Percentiles rank a stretch among this genome's conserved stretches.
Evolutionary conservation across 1,140 invertebrate species (phyloP).

Genomic region (Leptinotarsa texana): DNA sequence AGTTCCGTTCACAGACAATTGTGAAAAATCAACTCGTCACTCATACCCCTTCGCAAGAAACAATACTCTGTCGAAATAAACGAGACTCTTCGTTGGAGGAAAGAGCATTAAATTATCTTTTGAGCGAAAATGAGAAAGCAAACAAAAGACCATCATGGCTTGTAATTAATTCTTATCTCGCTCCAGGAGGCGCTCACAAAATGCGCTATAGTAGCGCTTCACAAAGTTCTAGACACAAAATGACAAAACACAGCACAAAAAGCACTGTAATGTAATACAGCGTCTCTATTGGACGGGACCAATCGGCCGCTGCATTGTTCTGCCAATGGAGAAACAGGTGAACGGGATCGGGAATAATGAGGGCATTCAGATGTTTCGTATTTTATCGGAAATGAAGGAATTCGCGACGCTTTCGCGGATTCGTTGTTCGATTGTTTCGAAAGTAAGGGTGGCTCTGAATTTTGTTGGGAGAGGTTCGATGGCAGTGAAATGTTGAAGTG

Average conservation of each 20-base stretch:
- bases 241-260: constrained; percentile 54
- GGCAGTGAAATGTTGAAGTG: no score
- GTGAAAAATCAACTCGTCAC: no score
- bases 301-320: constrained; percentile 51
- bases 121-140: constrained; percentile 44
- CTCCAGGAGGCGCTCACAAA: constrained; percentile 50
- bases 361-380: constrained; percentile 13
- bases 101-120: constrained; percentile 32
- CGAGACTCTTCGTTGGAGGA: not conserved
- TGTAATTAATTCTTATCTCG: constrained; percentile 55
- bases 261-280: constrained; percentile 51
- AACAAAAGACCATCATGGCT: constrained; percentile 51
- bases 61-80: not conserved
- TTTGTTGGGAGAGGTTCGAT: no score
- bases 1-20: no score
- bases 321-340: constrained; percentile 50
- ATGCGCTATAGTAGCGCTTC: constrained; percentile 46
- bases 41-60: not conserved
- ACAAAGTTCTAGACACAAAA: constrained; percentile 54
- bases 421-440: no score
- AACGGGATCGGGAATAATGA: constrained; percentile 1
- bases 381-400: not conserved
- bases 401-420: not conserved
- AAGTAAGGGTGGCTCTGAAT: no score
- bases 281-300: constrained; percentile 50